Conservation (phyloP, 2,888 invertebrate genomes). For the Eledone cirrhosa region DNA sequence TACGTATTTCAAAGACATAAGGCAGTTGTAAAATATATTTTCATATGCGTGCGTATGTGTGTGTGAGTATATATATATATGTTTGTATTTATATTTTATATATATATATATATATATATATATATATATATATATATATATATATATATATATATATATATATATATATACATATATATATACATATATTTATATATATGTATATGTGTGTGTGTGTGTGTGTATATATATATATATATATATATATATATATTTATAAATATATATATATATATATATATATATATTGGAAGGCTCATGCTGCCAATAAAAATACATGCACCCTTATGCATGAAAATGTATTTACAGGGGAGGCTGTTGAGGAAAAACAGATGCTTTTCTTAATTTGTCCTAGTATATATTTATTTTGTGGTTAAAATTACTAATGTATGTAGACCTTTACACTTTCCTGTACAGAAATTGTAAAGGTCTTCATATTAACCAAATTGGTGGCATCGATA, state of each 20-base stretch:
- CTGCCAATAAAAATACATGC: too few relatives aligned
- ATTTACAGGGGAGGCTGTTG: neutral
- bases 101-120: constrained; percentile 1
- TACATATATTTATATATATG: neutral
- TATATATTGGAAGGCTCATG: neutral
- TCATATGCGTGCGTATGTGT: too few relatives aligned
- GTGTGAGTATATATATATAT: too few relatives aligned
- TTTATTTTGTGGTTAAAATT: too few relatives aligned
- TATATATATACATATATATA: neutral
- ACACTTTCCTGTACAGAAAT: too few relatives aligned
- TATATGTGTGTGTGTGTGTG: neutral
- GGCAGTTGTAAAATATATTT: too few relatives aligned
- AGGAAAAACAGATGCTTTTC: neutral
- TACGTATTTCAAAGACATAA: too few relatives aligned
- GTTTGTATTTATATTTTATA: neutral
- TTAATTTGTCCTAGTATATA: too few relatives aligned
- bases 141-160: neutral
- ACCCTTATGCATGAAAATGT: too few relatives aligned
- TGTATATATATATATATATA: neutral
- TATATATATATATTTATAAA: neutral
- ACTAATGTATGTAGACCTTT: too few relatives aligned
- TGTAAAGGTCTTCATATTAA: too few relatives aligned
- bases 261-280: neutral
- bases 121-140: neutral
- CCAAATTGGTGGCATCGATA: too few relatives aligned